Conservation (phyloP, 2,797 vertebrate genomes). For the Parauchenoglanis ngamensis region DNA sequence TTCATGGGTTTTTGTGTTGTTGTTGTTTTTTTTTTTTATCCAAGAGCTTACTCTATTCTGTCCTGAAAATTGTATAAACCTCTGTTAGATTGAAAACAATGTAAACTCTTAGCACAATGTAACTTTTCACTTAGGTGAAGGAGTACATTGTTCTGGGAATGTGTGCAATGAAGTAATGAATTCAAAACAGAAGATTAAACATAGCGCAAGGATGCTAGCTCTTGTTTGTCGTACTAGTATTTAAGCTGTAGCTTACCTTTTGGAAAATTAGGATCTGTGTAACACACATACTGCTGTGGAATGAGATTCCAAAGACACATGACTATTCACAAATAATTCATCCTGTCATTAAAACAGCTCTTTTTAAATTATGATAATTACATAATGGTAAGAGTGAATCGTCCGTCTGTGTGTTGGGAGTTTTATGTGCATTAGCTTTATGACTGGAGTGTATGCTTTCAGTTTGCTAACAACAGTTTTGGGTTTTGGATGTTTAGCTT, state of each 20-base stretch:
- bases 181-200: conserved; percentile 16
- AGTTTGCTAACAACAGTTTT: background rate
- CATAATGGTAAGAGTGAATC: background rate
- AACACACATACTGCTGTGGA: background rate
- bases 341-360: background rate
- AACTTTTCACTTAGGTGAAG: conserved; percentile 8
- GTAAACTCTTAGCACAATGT: conserved; percentile 17
- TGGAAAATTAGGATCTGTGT: background rate
- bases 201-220: background rate
- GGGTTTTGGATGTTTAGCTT: conserved; percentile 2
- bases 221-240: background rate
- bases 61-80: conserved; percentile 9
- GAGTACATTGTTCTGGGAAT: background rate
- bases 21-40: background rate
- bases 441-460: background rate
- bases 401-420: background rate
- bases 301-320: background rate
- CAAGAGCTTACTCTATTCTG: background rate
- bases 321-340: background rate
- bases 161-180: background rate
- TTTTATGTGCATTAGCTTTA: background rate
- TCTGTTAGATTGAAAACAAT: conserved; percentile 8
- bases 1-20: background rate
- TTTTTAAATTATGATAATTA: background rate
- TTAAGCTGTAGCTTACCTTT: background rate